Evolutionary conservation across 92 coral and sea anemone species (phyloP).

Genomic region (Porites divaricata): DNA sequence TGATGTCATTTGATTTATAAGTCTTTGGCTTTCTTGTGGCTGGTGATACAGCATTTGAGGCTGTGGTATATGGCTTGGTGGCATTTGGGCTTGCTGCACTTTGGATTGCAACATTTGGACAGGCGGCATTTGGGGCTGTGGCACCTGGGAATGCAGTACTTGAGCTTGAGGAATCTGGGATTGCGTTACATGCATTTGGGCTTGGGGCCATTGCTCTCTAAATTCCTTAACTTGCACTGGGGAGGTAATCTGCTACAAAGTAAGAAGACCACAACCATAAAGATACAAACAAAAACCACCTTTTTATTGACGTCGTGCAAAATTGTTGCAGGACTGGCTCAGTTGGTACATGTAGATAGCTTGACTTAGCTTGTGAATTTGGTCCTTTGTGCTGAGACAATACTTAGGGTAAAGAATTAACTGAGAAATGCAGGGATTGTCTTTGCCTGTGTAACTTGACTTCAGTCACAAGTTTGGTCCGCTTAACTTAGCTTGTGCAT

Average conservation of each 20-base stretch:
- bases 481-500: too few species aligned
- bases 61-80: constrained; percentile 3
- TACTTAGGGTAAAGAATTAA: too few species aligned
- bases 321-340: too few species aligned
- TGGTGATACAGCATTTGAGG: constrained; percentile 34
- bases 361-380: too few species aligned
- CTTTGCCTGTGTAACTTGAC: too few species aligned
- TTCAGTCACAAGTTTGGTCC: too few species aligned
- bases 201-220: constrained; percentile 43
- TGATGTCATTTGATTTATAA: not conserved
- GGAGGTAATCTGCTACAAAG: constrained; percentile 6
- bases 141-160: not conserved
- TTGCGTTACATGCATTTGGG: constrained; percentile 23
- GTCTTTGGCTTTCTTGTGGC: constrained; percentile 3
- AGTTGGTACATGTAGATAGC: too few species aligned
- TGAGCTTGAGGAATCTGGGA: constrained; percentile 3
- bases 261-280: not conserved
- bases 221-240: constrained; percentile 43
- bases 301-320: too few species aligned
- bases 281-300: too few species aligned
- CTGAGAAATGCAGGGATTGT: too few species aligned
- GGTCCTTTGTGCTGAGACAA: too few species aligned
- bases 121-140: not conserved
- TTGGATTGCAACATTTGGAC: constrained; percentile 16
- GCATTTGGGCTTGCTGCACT: not conserved